Conservation (phyloP, 2,888 invertebrate species). For the Acrocera orbiculus region DNA sequence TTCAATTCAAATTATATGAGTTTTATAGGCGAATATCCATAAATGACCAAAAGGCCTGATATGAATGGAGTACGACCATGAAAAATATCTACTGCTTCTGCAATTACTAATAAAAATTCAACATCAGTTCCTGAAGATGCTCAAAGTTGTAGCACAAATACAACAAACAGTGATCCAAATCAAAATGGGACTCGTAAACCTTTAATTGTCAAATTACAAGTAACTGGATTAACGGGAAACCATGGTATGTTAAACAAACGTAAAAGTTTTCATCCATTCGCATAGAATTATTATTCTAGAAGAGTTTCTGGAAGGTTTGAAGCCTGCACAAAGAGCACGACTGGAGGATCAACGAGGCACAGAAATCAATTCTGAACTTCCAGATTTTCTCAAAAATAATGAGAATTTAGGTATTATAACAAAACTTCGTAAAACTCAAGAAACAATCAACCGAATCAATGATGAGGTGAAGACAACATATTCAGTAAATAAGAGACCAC, state of each 20-base stretch:
- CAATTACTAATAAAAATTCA: too few species aligned
- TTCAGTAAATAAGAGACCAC: conserved; percentile 17
- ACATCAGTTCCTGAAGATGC: conserved; percentile 12
- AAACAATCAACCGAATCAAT: conserved; percentile 6
- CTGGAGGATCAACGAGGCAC: conserved; percentile 64
- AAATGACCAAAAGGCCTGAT: too few species aligned
- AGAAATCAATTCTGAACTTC: conserved; percentile 57
- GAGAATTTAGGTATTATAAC: conserved; percentile 31
- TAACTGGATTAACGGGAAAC: conserved; percentile 43
- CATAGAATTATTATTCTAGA: conserved; percentile 31
- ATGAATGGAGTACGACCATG: too few species aligned
- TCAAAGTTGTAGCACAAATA: conserved; percentile 7
- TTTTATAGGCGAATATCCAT: too few species aligned
- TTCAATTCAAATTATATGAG: too few species aligned
- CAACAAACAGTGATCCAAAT: conserved; percentile 11
- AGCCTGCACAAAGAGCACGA: conserved; percentile 52
- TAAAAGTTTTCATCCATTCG: background rate
- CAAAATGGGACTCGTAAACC: conserved; percentile 32
- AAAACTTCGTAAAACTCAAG: conserved; percentile 27
- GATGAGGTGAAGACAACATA: conserved; percentile 4
- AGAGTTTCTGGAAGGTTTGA: conserved; percentile 57
- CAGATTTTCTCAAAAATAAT: conserved; percentile 54
- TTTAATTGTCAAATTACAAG: conserved; percentile 45
- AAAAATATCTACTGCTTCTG: too few species aligned
- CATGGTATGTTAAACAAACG: conserved; percentile 37